Conservation (phyloP, 2,113 vertebrate species). For the Platycercus adscitus region DNA sequence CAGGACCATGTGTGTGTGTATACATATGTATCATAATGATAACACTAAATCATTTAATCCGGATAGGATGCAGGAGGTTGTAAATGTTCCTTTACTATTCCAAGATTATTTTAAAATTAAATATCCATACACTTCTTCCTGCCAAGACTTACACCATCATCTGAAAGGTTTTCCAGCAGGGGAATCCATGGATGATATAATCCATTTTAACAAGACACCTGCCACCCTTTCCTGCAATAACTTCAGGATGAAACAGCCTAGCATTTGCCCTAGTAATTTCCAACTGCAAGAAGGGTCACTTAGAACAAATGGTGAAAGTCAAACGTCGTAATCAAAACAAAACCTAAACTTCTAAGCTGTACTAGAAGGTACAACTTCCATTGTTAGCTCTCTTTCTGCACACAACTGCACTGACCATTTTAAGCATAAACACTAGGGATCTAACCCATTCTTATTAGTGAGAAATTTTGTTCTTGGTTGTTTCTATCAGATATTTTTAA, state of each 20-base stretch:
- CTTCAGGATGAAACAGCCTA: conserved; percentile 5
- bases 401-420: neutral
- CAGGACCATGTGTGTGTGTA: neutral
- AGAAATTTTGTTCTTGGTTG: neutral
- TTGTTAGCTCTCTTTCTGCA: neutral
- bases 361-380: neutral
- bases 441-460: neutral
- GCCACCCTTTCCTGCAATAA: neutral
- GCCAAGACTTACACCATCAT: neutral
- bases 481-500: neutral
- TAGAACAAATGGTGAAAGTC: conserved; percentile 14
- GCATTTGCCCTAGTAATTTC: conserved; percentile 36
- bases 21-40: neutral
- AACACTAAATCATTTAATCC: neutral
- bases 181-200: conserved; percentile 19
- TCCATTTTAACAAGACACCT: conserved; percentile 28
- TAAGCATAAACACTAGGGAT: neutral
- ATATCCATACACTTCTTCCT: neutral
- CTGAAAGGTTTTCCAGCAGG: neutral
- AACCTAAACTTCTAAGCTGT: conserved; percentile 16
- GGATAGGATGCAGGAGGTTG: neutral
- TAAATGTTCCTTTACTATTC: neutral
- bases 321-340: conserved; percentile 54
- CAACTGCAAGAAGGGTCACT: conserved; percentile 6
- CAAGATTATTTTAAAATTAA: neutral